Base-by-base conservation (phyloP, 2,888 invertebrate genomes). In the Scaptomyza cyrtandrae region DNA sequence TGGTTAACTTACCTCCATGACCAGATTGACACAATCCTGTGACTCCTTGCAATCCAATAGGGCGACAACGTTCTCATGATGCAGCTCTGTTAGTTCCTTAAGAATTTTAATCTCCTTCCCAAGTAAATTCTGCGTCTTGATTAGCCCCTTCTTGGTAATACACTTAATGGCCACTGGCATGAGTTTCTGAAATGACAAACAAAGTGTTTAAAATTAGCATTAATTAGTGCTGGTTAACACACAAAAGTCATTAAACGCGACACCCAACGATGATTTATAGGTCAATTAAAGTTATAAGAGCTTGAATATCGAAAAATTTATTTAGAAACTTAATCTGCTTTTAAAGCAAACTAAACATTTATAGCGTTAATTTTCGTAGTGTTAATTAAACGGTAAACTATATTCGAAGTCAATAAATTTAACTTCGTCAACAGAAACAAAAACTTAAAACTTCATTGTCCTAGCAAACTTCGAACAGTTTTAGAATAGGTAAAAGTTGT, bases 31-130 rank as follows among this genome's bases (percentile, higher is more conserved):
- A 93, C 98, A 96, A 86, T 96, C 96, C 75, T 96, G 94, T 66
- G 98, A 97, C 93, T 99, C 99, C 94, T 98, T 98, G 93, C 99
- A 99, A 93, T 99, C 98, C 92, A 98, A 94, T 89, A 99, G 94
- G 33, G 98, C 97, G 58, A 99, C 99, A 76, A 99, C 97, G 94
- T 99, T 99, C 90, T 99, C 98, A 94, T 99, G 99, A 92, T 99
- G 98, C 58, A 99, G 94, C 91, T 97, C 97, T 29, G 99, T 99
- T 90, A 99, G 93, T 93, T 99, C 99, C 94, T 98, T 98, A 58
- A 99, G 94, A 90, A 99, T 99, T 93, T 99, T 99, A 79, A 99
- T 99, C 93, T 99, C 99, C 92, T 99, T 99, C 72, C 97, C 97
- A 48, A 99, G 95, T 75, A 99, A 94, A 93, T 98, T 98, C 92